These are phyloP conservation scores for Zoroaster sp. DNA, from an alignment of 53 echinoderm and acorn worm genomes.

Conservation along the genomic window DNA sequence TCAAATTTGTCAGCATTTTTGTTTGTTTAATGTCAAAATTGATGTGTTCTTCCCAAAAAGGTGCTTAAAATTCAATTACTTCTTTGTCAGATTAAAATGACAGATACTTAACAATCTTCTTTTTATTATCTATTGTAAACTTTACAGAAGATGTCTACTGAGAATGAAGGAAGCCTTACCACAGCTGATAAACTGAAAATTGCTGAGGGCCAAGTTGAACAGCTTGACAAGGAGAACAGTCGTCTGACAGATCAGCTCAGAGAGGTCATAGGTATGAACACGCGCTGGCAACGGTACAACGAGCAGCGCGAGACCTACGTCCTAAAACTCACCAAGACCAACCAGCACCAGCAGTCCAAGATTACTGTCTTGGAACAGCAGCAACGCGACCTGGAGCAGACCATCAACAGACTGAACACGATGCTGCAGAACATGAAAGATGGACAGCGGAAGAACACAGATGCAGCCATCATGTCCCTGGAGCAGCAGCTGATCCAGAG, in stretches of 20 bases:
- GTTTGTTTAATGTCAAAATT: no score
- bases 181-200: constrained; percentile 11
- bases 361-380: constrained; percentile 51
- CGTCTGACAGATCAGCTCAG: constrained; percentile 51
- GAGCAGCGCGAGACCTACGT: constrained; percentile 54
- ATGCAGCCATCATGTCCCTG: constrained; percentile 34
- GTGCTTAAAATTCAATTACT: not conserved
- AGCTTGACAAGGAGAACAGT: constrained; percentile 37
- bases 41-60: not conserved
- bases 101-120: not conserved
- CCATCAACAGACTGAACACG: constrained; percentile 13
- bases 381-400: constrained; percentile 27
- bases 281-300: constrained; percentile 61
- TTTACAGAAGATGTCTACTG: not conserved
- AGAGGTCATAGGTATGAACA: constrained; percentile 62
- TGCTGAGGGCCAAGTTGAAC: constrained; percentile 30
- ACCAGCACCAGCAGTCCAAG: constrained; percentile 55
- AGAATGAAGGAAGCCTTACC: not conserved
- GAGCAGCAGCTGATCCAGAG: constrained; percentile 45
- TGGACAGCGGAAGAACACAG: constrained; percentile 4
- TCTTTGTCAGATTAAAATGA: not conserved
- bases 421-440: constrained; percentile 29
- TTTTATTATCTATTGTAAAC: not conserved
- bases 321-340: constrained; percentile 45
- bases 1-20: no score